Evolutionary conservation across 2,888 invertebrate genomes (phyloP), one percentile per base, ranked within the genome.

Genomic region (Lasioglossum marginatum): DNA sequence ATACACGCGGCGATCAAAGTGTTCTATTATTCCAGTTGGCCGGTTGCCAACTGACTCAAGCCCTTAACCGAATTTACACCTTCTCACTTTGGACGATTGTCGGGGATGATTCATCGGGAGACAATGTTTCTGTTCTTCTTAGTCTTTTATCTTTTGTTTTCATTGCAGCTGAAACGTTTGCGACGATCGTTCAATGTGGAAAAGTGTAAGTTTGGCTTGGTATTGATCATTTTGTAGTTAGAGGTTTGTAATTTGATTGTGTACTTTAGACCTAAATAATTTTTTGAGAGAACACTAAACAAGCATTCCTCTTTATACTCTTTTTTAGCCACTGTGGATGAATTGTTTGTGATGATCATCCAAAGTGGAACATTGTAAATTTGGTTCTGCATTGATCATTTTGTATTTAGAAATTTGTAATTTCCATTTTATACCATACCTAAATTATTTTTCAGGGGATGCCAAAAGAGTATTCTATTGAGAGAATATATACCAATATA

Each of bases 41-140:
- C 63, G 6, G 63, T 5, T 16, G 63, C 63, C 31, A 63, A 63
- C 14, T 6, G 63, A 63, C 2, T 31, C 31, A 31, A 63, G 27
- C 63, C 16, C 63, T 60, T 31, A 27, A 63, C 31, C 63, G 63
- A 63, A 63, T 63, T 63, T 63, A 63, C 63, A 31, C 63, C 63
- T 31, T 63, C 6, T 63, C 31, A 31, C 63, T 31, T 31, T 31
- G 27, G 31, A 63, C 16, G 31, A 31, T 63, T 31, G 16, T 63
- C 16, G n/a, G 6, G 31, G 16, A 63, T 63, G 31, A 63, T 63
- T 63, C 16, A 63, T 31, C 16, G 63, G 31, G 63, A 16, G 31
- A 31, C n/a, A 52, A n/a, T n/a, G 52, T n/a, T 52, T 52, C 52
- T n/a, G n/a, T 52, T 10, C n/a, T 10, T 52, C 23, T 52, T 52